Evolutionary conservation across 2,888 invertebrate genomes (phyloP).

Genomic region (Orthonevra nobilis): DNA sequence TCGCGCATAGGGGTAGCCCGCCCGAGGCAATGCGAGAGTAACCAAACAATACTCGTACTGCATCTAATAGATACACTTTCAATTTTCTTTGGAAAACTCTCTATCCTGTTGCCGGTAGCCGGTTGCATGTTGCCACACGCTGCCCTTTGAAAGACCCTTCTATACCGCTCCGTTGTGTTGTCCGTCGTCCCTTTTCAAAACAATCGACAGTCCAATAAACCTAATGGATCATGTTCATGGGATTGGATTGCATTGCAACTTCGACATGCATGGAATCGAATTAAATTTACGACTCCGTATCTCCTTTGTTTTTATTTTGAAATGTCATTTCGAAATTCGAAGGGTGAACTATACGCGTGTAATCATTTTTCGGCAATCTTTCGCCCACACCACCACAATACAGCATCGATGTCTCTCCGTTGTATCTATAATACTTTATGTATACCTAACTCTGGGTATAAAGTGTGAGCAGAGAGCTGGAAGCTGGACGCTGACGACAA

Average conservation of each 20-base stretch:
- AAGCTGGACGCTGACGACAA: no score
- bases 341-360: conserved; percentile 15
- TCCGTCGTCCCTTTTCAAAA: conserved; percentile 15
- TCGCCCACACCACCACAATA: conserved; percentile 15
- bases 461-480: conserved; percentile 1
- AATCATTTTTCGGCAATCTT: conserved; percentile 25
- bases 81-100: conserved; percentile 33
- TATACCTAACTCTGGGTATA: conserved; percentile 5
- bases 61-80: conserved; percentile 58
- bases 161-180: no score
- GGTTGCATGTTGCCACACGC: conserved; percentile 41
- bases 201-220: conserved; percentile 52
- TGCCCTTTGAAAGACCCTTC: neutral
- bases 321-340: conserved; percentile 36
- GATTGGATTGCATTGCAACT: conserved; percentile 24
- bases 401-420: conserved; percentile 12
- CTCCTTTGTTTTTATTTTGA: conserved; percentile 37
- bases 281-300: conserved; percentile 44
- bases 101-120: conserved; percentile 25
- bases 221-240: conserved; percentile 55
- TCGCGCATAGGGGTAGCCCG: conserved; percentile 50
- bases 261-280: conserved; percentile 12
- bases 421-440: neutral
- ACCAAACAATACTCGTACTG: no score
- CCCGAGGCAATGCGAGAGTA: conserved; percentile 55